Evolutionary conservation across 2,797 vertebrate species (phyloP).

Genomic region (Dryobates pubescens): DNA sequence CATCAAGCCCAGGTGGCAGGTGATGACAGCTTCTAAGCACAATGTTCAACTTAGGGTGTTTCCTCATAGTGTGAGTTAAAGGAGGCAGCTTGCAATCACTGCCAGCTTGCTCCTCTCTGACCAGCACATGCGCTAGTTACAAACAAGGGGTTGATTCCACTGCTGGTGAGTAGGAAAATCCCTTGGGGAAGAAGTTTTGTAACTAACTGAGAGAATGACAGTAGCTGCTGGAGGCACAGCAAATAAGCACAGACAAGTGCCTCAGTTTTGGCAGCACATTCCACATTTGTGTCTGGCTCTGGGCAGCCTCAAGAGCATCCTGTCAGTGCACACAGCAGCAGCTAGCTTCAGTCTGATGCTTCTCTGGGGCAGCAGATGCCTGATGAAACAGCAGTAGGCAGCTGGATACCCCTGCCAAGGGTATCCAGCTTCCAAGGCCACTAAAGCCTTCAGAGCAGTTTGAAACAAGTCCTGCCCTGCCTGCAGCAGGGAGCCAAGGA

Average conservation of each 20-base stretch:
- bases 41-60: neutral
- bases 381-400: neutral
- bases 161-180: neutral
- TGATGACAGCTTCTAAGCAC: neutral
- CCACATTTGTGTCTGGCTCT: neutral
- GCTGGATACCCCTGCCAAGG: neutral
- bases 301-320: neutral
- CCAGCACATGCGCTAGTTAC: neutral
- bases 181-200: neutral
- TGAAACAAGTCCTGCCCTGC: neutral
- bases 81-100: neutral
- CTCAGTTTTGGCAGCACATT: neutral
- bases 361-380: neutral
- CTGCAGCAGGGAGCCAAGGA: neutral
- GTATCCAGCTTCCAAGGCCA: neutral
- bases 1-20: neutral
- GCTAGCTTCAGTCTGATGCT: neutral
- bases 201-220: accelerated
- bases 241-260: neutral
- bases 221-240: neutral
- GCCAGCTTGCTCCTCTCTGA: neutral
- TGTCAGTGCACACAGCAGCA: neutral
- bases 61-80: neutral
- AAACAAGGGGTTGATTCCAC: neutral
- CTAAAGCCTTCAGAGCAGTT: neutral